Evolutionary conservation across 2,888 invertebrate genomes (phyloP), one percentile per base, ranked within the genome.

Genomic region (Agrochola circellaris): DNA sequence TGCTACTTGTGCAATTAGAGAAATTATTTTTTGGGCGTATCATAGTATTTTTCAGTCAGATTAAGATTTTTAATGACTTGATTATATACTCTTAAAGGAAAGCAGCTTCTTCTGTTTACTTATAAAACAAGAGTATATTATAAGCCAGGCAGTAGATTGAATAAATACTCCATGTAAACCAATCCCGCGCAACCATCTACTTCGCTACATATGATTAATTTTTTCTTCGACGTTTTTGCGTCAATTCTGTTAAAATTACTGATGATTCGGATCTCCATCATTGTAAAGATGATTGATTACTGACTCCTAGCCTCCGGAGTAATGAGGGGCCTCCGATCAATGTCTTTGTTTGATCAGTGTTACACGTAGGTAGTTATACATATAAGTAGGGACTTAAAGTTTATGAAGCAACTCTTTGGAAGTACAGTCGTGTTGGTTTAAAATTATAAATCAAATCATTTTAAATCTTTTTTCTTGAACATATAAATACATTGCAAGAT

Each of bases 221-320:
- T 87, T 85, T 88, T 75, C 75, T 60, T 64, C 34, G 42, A 61
- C 54, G 81, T 90, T 90, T 89, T 89, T 90, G 88, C 88, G 77
- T 82, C 84, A 88, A 84, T 85, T 77, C 81, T 60, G 75, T 83
- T 79, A 65, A 88, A 87, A 89, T 88, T 81, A 84, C 80, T 87
- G 88, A 84, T 75, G 83, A 89, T 84, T 84, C 73, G 80, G 56
- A 67, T 75, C 78, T 79, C 74, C 82, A 75, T 75, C 75, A 73
- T 77, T 82, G 68, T 86, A 72, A 79, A 68, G 61, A 75, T 85
- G 81, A 89, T 89, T 84, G 89, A 89, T 85, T 85, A 81, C 84
- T 79, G 38, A 62, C 68, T 83, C 51, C 75, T 78, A 70, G 79
- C 75, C 34, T 65, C 66, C 15, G 51, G 58, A 56, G 80, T 87